Base-by-base conservation (phyloP, 2,888 invertebrate species). In the Nymphalis polychloros region DNA sequence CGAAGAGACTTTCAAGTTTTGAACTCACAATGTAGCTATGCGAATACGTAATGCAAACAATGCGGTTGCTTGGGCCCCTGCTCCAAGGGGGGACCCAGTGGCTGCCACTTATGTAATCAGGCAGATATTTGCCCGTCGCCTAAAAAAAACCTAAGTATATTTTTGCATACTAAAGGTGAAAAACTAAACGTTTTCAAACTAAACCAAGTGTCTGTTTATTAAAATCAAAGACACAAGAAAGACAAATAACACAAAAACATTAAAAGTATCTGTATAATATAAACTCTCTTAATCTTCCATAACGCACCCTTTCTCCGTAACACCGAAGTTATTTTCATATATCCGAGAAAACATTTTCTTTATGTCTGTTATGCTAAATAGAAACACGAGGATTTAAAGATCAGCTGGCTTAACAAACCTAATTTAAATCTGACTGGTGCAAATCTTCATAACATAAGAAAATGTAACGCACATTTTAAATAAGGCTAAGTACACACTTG, bases 321-420 rank as follows among this genome's bases (percentile, higher is more conserved):
- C 53, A 17, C 8, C 16, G 31, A 55, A 55, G 50, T 64, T 46
- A 63, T 59, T 61, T 57, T 53, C 31, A 50, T 47, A 68, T 60
- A 64, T 59, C 20, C 23, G 53, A 23, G 23, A 60, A 55, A 27
- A 59, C 27, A 52, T 61, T 62, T 69, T 69, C 57, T 57, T 50
- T 19, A 65, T 41, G 31, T 20, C 41, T 50, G 57, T 59, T 41
- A 50, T 23, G 50, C 59, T 49, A 65, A 59, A 65, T 27, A 59
- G 23, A 59, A 65, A 65, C 59, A 66, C 20, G 47, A 17, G 53
- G 52, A 66, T 66, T 66, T 60, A 16, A 59, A 60, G 65, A 66
- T 66, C 65, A 66, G 50, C 60, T 31, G 65, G 60, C 53, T 66
- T 61, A 66, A 60, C 60, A 60, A 66, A 66, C 60, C 47, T 53